Conservation (phyloP, 92 coral and sea anemone species). For the Porites evermanni region DNA sequence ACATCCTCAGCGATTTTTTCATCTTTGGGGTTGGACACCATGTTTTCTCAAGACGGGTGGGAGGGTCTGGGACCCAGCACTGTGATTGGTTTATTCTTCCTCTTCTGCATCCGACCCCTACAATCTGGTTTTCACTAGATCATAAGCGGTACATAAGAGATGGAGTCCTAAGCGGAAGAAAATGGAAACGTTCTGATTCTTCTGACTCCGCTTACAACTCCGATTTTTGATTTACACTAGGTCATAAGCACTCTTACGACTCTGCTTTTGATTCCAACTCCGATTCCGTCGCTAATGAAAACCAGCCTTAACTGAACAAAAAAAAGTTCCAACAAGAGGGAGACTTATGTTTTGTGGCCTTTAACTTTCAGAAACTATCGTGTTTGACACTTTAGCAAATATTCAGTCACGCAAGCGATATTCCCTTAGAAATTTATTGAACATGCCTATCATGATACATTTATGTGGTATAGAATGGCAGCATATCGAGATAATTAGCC, state of each 20-base stretch:
- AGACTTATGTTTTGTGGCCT: too few species aligned
- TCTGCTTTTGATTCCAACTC: background rate
- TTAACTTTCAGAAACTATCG: too few species aligned
- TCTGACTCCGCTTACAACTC: constrained; percentile 31
- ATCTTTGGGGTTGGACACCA: constrained; percentile 30
- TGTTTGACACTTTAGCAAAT: too few species aligned
- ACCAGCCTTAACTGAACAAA: too few species aligned
- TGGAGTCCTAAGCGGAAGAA: too few species aligned
- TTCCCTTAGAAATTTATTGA: too few species aligned
- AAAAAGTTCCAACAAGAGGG: too few species aligned
- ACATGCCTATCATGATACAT: too few species aligned
- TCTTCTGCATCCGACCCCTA: constrained; percentile 12
- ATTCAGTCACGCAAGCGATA: too few species aligned
- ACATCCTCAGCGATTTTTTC: constrained; percentile 66
- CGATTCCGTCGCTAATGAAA: background rate
- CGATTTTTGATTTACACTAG: background rate
- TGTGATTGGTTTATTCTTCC: constrained; percentile 47
- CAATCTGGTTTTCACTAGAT: background rate
- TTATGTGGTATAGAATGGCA: background rate
- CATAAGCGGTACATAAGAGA: too few species aligned
- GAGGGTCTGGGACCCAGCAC: constrained; percentile 40
- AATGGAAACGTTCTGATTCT: constrained; percentile 52
- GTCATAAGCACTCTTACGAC: background rate
- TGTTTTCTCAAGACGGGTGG: constrained; percentile 7
- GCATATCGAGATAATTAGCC: constrained; percentile 24